A percentile compares a stretch with the other conserved stretches of the same genome.
phyloP scores from a whole-genome alignment of 2,888 invertebrate genomes.

The Villa cingulata region DNA sequence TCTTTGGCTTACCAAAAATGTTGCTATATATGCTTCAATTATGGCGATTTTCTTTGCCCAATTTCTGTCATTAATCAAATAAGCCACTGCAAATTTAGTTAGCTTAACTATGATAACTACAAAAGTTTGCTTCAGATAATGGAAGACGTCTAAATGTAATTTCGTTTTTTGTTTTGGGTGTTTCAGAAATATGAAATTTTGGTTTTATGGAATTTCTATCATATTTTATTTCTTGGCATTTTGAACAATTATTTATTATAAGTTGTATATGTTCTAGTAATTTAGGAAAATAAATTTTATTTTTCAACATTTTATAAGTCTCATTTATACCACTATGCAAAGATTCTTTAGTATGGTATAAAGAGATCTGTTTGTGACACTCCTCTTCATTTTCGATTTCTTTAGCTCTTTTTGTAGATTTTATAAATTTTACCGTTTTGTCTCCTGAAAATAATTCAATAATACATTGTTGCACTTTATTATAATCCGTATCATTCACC shows the following conservation, averaged over 20 bases:
- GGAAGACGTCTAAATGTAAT: neutral
- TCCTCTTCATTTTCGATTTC: slow-evolving; percentile 11
- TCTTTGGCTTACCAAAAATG: neutral
- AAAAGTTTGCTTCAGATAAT: slow-evolving; percentile 2
- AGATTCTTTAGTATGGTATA: slow-evolving; percentile 13
- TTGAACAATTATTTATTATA: slow-evolving; percentile 13
- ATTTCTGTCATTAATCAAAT: too few species aligned
- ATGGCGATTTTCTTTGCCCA: neutral
- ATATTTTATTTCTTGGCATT: too few species aligned
- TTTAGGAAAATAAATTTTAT: slow-evolving; percentile 11
- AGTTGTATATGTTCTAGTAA: slow-evolving; percentile 9
- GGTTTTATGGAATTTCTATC: too few species aligned
- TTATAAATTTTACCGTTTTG: slow-evolving; percentile 8
- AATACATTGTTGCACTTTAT: too few species aligned
- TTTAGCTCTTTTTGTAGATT: slow-evolving; percentile 3
- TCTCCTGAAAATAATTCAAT: too few species aligned
- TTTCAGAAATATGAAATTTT: neutral
- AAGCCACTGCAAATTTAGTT: slow-evolving; percentile 4
- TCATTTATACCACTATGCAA: slow-evolving; percentile 13
- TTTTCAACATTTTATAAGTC: slow-evolving; percentile 11
- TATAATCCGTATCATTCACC: slow-evolving; percentile 8
- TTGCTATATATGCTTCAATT: slow-evolving; percentile 1
- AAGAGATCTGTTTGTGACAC: slow-evolving; percentile 9
- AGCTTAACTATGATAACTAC: slow-evolving; percentile 4
- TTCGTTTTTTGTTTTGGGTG: neutral